phyloP scores from a whole-genome alignment of 2,113 vertebrate genomes.

The Drymodes brunneopygia region DNA sequence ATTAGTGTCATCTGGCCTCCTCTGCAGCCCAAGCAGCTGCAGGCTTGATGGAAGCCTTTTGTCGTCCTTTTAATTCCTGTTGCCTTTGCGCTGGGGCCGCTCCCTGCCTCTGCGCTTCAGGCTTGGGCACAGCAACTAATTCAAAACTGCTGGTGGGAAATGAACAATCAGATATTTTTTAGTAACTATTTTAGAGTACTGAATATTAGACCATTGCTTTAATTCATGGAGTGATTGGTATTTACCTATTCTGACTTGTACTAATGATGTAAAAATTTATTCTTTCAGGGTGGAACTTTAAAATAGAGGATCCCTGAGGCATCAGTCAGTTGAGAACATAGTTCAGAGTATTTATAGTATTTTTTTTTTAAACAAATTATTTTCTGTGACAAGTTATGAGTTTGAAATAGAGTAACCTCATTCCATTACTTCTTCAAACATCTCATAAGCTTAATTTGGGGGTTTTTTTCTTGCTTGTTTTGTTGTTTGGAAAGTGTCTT shows the following conservation, averaged over 20 bases:
- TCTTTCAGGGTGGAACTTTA: not conserved
- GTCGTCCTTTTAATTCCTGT: not conserved
- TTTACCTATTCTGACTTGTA: not conserved
- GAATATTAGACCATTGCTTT: not conserved
- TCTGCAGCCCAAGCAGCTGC: not conserved
- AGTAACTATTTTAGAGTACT: not conserved
- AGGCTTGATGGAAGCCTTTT: not conserved
- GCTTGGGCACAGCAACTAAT: not conserved
- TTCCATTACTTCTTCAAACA: not conserved
- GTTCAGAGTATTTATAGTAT: not conserved
- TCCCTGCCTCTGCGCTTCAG: not conserved
- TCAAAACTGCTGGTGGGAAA: not conserved
- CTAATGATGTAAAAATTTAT: not conserved
- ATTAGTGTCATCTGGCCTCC: not conserved
- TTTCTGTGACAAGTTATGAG: not conserved
- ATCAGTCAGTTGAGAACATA: not conserved
- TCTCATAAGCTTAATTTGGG: not conserved
- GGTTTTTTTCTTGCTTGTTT: not conserved
- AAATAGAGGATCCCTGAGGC: not conserved
- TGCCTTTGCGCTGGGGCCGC: fast-evolving
- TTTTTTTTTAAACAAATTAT: not conserved
- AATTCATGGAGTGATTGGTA: not conserved
- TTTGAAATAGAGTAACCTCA: not conserved
- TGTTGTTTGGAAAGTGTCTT: not conserved
- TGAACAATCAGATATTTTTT: not conserved